Evolutionary conservation across 2,888 invertebrate species (phyloP), one percentile per base, ranked within the genome.

Genomic region (Lucinisca nassula): DNA sequence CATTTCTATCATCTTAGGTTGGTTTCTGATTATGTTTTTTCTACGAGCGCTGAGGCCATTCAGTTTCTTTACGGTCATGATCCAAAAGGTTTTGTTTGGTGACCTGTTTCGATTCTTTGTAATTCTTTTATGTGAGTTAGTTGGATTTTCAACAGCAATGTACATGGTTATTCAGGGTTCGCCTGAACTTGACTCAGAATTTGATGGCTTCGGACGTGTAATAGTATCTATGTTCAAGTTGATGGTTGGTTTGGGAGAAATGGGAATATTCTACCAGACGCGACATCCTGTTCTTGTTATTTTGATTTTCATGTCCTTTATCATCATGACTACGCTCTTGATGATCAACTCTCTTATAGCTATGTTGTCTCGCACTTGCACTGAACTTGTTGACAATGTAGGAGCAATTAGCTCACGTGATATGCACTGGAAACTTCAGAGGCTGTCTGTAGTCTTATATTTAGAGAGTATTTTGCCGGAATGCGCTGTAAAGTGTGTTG

Each of bases 21-120:
- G 93, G 93, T 92, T 92, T 88, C 90, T 92, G 72, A 75, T 84
- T 21, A 85, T 92, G 17, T 94, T 94, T 79, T 94, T 93, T 83
- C 85, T 93, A 0, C 80, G 93, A 45, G 92, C 92, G 0, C 55
- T 91, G 35, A 73, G 89, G 40, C 89, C 90, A n/a, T 94, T 94
- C 83, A 92, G 93, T 78, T 94, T 94, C 82, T 92, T 93, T 82
- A 93, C 94, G 0, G 92, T 93, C 38, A 89, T 94, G 84, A 90
- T 94, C 3, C 92, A 92, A 76, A 91, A 92, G 38, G 92, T 94
- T 10, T 67, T 94, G 0, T 80, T 93, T 27, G 91, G 91, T 0
- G 92, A 92, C 80, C 67, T 92, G 70, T 79, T 92, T 3, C 87
- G 92, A 38, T 93, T 93, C 79, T 89, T 88, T 12, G 85, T 92